Percentiles rank a stretch among this genome's conserved stretches.
phyloP scores from a whole-genome alignment of 2,797 vertebrate genomes.

The Ctenochaetus hawaiiensis region DNA sequence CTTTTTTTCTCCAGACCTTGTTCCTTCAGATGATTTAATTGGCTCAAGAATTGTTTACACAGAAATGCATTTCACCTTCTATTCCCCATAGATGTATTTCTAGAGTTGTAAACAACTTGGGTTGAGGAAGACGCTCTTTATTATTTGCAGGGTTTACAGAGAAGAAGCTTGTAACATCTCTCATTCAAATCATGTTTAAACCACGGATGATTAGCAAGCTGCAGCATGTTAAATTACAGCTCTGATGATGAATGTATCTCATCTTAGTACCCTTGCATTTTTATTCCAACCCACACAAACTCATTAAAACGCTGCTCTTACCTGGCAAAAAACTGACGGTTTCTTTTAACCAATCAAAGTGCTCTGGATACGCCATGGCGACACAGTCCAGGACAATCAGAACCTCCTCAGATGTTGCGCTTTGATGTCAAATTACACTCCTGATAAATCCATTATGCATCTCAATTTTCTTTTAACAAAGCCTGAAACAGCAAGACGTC shows the following conservation, averaged over 20 bases:
- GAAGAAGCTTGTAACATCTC: slow-evolving; percentile 29
- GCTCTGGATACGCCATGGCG: slow-evolving; percentile 66
- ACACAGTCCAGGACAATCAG: slow-evolving; percentile 41
- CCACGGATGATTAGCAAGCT: slow-evolving; percentile 16
- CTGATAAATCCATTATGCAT: slow-evolving; percentile 60
- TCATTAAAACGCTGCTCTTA: slow-evolving; percentile 59
- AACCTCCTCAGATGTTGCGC: slow-evolving; percentile 39
- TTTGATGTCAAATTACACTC: slow-evolving; percentile 60
- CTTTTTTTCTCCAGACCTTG: slow-evolving; percentile 42
- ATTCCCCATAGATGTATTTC: slow-evolving; percentile 39
- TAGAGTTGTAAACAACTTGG: slow-evolving; percentile 56
- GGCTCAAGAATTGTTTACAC: slow-evolving; percentile 60
- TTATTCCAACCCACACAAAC: not conserved
- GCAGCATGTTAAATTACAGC: not conserved
- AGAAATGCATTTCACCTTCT: slow-evolving; percentile 51
- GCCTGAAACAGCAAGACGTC: slow-evolving; percentile 31
- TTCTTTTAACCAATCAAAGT: slow-evolving; percentile 72
- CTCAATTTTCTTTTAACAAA: slow-evolving; percentile 48
- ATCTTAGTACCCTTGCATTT: not conserved
- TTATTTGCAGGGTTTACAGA: slow-evolving; percentile 33
- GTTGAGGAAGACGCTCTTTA: slow-evolving; percentile 35
- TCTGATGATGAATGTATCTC: slow-evolving; percentile 21
- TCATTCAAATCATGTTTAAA: slow-evolving; percentile 36
- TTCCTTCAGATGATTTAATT: slow-evolving; percentile 66
- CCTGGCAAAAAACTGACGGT: slow-evolving; percentile 74